Base-by-base conservation (phyloP, 2,888 invertebrate species). In the Andrena bicolor region DNA sequence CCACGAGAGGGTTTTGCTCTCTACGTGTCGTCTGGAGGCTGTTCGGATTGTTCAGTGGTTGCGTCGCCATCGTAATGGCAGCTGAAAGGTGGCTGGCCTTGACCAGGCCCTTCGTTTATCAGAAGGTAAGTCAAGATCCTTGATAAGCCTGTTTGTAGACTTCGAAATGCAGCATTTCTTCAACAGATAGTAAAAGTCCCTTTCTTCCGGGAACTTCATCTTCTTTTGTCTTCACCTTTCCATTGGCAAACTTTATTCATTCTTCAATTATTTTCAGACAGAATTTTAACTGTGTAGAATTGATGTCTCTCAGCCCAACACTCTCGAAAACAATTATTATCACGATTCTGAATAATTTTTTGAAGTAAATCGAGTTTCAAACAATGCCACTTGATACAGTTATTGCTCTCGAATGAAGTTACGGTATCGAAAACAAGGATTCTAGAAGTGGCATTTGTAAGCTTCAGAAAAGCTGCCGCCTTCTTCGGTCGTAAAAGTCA, bases 21-120 rank as follows among this genome's bases (percentile, higher is more conserved):
- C 93, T 96, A 84, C 95, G 97, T 86, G 97, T 98, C 6, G 94
- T 97, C 72, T 96, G 97, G 94, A 95, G 98, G 80, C 96, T 97
- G 87, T 98, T 98, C 94, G 98, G 98, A 66, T 95, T 98, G 79
- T 97, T 97, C 91, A 97, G 98, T 87, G 98, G 98, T 60, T 97
- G 97, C 94, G 97, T 98, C 89, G 97, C 98, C 28, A 96, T 97
- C 91, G 97, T 98, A 76, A 98, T 98, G 98, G 98, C 98, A 13
- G 95, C 96, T 49, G 98, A 98, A 94, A 95, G 98, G 86, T 98
- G 97, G 96, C 95, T 98, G 91, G 98, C 98, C 28, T 95, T 98
- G 88, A 97, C 98, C 13, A 95, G 97, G 87, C 98, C 98, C 53
- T 98, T 98, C 94, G 95, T 97, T 89, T 98, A 98, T 93, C 98